Conservation (phyloP, 2,113 vertebrate genomes). For the Podarcis cretensis region DNA sequence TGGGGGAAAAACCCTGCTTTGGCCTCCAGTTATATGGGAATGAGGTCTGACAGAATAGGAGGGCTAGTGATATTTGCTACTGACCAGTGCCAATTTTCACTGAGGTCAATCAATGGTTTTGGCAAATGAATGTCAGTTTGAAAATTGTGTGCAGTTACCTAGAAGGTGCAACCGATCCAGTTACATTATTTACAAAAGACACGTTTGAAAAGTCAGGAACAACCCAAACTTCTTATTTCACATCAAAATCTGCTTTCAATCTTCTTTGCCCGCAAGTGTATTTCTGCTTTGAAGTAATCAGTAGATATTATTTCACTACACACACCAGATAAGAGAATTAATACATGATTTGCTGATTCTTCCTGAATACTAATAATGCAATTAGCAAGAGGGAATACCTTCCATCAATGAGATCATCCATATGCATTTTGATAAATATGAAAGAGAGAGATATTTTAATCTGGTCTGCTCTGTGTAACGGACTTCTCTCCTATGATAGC, state of each 20-base stretch:
- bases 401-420: not conserved
- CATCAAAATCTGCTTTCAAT: constrained; percentile 56
- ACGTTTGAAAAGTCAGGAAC: not conserved
- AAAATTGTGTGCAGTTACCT: not conserved
- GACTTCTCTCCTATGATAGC: too few species aligned
- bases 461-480: too few species aligned
- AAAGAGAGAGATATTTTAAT: not conserved
- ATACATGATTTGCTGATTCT: not conserved
- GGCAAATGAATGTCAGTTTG: not conserved
- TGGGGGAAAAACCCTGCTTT: too few species aligned
- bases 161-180: not conserved
- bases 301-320: constrained; percentile 29
- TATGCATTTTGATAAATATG: accelerated
- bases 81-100: not conserved
- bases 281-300: constrained; percentile 46
- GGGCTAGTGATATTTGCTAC: not conserved
- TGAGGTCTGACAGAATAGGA: not conserved
- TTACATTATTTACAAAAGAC: not conserved
- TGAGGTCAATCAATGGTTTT: not conserved
- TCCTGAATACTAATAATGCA: constrained; percentile 18
- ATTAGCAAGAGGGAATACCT: constrained; percentile 5
- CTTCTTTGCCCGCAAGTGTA: constrained; percentile 33
- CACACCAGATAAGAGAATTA: constrained; percentile 30
- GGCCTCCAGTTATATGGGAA: not conserved
- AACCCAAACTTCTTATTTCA: constrained; percentile 36